These are phyloP conservation scores for Orthonychiurus folsomi DNA, from an alignment of 2,888 invertebrate genomes.

Conservation along the genomic window DNA sequence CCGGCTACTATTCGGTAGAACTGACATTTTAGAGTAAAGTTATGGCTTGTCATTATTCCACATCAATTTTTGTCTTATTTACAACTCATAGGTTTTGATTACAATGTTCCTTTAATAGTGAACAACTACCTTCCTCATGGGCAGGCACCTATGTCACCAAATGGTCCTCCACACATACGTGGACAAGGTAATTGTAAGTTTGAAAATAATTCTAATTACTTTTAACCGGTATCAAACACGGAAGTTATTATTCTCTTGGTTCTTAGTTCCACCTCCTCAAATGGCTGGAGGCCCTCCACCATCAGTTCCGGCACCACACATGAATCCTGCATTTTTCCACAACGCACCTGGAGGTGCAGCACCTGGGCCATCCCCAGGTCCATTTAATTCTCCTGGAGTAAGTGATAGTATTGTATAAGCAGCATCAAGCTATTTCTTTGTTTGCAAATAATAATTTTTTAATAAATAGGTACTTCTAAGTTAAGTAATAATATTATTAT, in stretches of 20 bases:
- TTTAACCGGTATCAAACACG: neutral
- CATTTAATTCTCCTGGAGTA: constrained; percentile 20
- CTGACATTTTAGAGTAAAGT: neutral
- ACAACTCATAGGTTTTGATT: neutral
- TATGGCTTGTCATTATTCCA: neutral
- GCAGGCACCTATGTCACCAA: constrained; percentile 50
- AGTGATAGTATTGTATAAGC: neutral
- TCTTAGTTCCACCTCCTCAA: constrained; percentile 46
- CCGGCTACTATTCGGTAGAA: neutral
- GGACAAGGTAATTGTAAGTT: constrained; percentile 10
- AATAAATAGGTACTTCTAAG: no score
- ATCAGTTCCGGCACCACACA: constrained; percentile 74
- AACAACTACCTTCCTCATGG: constrained; percentile 47
- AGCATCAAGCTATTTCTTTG: no score
- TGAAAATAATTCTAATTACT: neutral
- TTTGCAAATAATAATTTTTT: no score
- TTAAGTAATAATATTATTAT: no score
- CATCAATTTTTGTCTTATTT: no score
- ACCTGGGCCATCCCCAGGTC: constrained; percentile 39
- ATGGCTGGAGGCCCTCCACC: constrained; percentile 50
- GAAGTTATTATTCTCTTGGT: neutral
- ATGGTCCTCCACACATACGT: constrained; percentile 17
- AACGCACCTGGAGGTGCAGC: constrained; percentile 53
- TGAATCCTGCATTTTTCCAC: constrained; percentile 93
- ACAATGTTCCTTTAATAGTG: constrained; percentile 14